Base-by-base conservation (phyloP, 2,113 vertebrate genomes). In the Zeus faber region DNA sequence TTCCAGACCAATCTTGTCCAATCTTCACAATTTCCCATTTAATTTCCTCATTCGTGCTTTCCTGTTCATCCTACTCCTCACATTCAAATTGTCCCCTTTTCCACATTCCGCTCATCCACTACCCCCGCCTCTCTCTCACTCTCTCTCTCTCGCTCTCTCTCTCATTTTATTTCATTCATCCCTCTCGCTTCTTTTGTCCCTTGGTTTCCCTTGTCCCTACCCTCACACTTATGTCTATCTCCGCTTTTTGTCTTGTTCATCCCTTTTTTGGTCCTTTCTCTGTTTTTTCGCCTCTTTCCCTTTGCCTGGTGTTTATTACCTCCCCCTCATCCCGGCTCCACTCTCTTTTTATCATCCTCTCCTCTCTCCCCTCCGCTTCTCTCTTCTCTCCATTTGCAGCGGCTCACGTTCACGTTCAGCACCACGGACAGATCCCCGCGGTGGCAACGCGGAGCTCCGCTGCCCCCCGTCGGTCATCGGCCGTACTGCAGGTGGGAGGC, bases 381-480 rank as follows among this genome's bases (percentile, higher is more conserved):
- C 44, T 56, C 29, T 46, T 27, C 48, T 49, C 39, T 57, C 49
- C 50, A 48, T 69, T 66, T 66, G 29, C 63, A 65, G 49, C 60
- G 54, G 61, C 61, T 57, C 55, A 74, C 69, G 68, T 80, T 74
- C 65, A 54, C 52, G 60, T 77, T 81, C 83, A 76, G 74, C 26
- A 80, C 79, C 68, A 52, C 0, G 24, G 77, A 76, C 76, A 85
- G 77, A 26, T 69, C 74, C 47, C 20, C 10, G 21, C 18, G 16
- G 6, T 2, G 11, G 26, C 24, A 66, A 57, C 31, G 54, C 59
- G 76, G 84, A 62, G 67, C 37, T 70, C 62, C 74, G 81, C 70
- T 87, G 85, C 82, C 87, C 82, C 81, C 83, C 70, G 39, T 83
- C 74, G 83, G 77, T 23, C 17, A 9, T 10, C 5, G 0, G 4